phyloP scores from a whole-genome alignment of 2,113 vertebrate species.

The Sceloporus undulatus region DNA sequence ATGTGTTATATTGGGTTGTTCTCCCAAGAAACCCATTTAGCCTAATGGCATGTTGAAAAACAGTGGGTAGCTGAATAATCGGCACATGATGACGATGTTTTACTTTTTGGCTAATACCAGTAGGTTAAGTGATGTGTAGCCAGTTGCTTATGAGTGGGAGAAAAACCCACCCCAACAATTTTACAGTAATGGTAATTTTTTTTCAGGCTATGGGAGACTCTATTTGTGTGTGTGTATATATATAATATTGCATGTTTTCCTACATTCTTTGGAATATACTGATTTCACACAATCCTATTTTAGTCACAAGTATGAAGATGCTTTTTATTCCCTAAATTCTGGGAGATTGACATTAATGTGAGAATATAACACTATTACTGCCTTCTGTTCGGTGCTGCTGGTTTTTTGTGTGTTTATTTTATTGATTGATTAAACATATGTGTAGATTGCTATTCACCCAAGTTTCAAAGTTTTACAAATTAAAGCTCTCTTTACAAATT shows the following conservation, averaged over 20 bases:
- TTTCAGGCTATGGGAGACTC: not conserved
- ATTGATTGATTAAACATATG: not conserved
- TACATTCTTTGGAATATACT: slow-evolving; percentile 44
- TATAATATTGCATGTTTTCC: slow-evolving; percentile 31
- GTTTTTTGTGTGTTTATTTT: slow-evolving; percentile 34
- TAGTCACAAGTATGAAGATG: slow-evolving; percentile 50
- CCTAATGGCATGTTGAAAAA: slow-evolving; percentile 68
- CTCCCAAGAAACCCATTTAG: slow-evolving; percentile 68
- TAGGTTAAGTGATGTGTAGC: slow-evolving; percentile 69
- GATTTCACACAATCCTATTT: slow-evolving; percentile 11
- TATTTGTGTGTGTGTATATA: not conserved
- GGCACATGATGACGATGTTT: slow-evolving; percentile 50
- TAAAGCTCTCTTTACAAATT: not conserved
- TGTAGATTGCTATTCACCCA: not conserved
- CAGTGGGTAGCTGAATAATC: slow-evolving; percentile 63
- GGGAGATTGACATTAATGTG: slow-evolving; percentile 38
- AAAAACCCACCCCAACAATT: slow-evolving; percentile 53
- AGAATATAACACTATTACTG: slow-evolving; percentile 13
- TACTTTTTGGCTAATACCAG: slow-evolving; percentile 63
- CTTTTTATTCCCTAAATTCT: slow-evolving; percentile 55
- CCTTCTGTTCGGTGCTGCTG: slow-evolving; percentile 1
- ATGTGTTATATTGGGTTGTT: slow-evolving; percentile 49
- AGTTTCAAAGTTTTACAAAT: not conserved
- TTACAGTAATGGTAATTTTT: slow-evolving; percentile 33
- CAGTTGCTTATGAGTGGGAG: slow-evolving; percentile 67